These are phyloP conservation scores for Megalops atlanticus DNA, from an alignment of 2,113 vertebrate genomes.

Conservation along the genomic window DNA sequence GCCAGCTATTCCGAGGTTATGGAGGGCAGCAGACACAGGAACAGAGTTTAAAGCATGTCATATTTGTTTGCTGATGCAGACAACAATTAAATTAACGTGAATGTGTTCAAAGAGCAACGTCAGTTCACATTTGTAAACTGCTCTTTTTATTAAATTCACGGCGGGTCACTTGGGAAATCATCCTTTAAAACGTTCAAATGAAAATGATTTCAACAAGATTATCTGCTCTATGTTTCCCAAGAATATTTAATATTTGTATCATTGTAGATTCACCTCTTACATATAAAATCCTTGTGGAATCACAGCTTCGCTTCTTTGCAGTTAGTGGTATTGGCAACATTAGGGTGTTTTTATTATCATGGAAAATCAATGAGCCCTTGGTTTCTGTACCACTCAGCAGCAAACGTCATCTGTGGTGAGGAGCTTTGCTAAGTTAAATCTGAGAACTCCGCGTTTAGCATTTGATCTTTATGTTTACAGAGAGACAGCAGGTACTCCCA, in stretches of 20 bases:
- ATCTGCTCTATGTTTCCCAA: not conserved
- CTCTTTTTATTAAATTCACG: not conserved
- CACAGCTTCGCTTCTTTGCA: not conserved
- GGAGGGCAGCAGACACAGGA: too few species aligned
- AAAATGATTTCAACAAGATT: not conserved
- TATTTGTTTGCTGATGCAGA: not conserved
- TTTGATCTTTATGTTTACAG: slow-evolving; percentile 7
- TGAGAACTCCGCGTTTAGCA: not conserved
- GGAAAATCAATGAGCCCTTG: not conserved
- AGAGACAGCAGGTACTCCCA: not conserved
- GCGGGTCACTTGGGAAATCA: not conserved
- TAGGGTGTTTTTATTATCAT: not conserved
- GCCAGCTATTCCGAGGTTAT: too few species aligned
- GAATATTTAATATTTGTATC: not conserved
- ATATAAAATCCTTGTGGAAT: not conserved
- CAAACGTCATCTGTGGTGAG: not conserved
- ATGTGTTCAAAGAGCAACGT: not conserved
- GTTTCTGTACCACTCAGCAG: not conserved
- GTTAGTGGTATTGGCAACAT: not conserved
- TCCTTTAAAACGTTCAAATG: not conserved
- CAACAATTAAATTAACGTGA: not conserved
- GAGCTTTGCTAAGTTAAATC: not conserved
- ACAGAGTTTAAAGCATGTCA: not conserved
- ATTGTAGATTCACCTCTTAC: not conserved
- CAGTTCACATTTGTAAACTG: not conserved